A percentile compares a stretch with the other conserved stretches of the same genome.
Evolutionary conservation across 30 jellyfish, hydroid and myxozoan genomes (phyloP).

Genomic region (Cassiopea xamachana): DNA sequence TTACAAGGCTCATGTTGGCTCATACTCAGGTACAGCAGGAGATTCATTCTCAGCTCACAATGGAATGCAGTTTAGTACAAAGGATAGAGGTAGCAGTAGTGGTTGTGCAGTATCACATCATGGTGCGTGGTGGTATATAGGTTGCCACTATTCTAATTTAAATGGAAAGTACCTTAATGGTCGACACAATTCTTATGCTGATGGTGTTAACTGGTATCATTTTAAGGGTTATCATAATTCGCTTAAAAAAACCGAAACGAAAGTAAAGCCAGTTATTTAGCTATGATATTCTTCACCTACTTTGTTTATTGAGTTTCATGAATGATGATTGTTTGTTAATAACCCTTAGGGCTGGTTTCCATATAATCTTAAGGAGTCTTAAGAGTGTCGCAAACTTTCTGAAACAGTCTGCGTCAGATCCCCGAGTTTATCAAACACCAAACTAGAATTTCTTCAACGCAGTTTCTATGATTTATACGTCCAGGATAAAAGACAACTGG

Average conservation of each 20-base stretch:
- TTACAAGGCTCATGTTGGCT: constrained; percentile 6
- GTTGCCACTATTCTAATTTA: constrained; percentile 35
- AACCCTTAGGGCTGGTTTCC: too few species aligned
- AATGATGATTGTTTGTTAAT: too few species aligned
- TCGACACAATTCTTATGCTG: constrained; percentile 20
- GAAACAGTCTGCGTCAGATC: too few species aligned
- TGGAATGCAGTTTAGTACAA: constrained; percentile 23
- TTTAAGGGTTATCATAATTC: constrained; percentile 41
- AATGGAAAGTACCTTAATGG: constrained; percentile 52
- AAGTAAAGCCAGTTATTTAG: constrained; percentile 11
- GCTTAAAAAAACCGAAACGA: constrained; percentile 24
- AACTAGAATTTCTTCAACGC: too few species aligned
- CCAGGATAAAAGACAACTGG: too few species aligned
- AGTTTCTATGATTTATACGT: too few species aligned
- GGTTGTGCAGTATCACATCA: neutral
- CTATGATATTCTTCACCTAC: too few species aligned
- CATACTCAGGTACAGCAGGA: constrained; percentile 55
- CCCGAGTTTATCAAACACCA: too few species aligned
- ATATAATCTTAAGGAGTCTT: too few species aligned
- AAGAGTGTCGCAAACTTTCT: too few species aligned
- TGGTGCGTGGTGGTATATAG: constrained; percentile 53
- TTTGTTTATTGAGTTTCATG: too few species aligned
- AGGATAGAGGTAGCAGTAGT: constrained; percentile 22
- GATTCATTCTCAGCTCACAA: neutral
- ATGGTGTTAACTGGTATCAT: constrained; percentile 22